Conservation (phyloP, 2,113 vertebrate genomes). For the Boulengeromyrus knoepffleri region DNA sequence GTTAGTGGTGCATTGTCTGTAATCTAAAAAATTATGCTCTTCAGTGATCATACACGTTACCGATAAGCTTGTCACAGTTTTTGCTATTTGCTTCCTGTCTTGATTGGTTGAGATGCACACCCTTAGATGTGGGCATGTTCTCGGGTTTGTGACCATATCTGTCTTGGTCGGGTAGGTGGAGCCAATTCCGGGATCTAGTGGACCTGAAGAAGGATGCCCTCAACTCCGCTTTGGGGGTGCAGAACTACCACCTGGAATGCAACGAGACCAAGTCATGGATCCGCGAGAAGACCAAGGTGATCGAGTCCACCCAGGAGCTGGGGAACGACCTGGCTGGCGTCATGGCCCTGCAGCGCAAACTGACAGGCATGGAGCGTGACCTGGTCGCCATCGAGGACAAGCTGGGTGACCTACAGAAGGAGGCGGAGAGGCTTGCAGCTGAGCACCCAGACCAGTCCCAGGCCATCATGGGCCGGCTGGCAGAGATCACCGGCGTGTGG, state of each 20-base stretch:
- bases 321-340: slow-evolving; percentile 94
- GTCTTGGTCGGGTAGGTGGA: slow-evolving; percentile 69
- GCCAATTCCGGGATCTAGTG: slow-evolving; percentile 92
- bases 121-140: not conserved
- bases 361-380: slow-evolving; percentile 96
- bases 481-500: slow-evolving; percentile 85
- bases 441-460: slow-evolving; percentile 92
- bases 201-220: slow-evolving; percentile 93
- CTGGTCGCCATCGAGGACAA: slow-evolving; percentile 93
- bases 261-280: slow-evolving; percentile 99
- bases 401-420: slow-evolving; percentile 83
- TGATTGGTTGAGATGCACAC: not conserved
- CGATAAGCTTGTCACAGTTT: not conserved
- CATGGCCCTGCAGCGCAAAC: slow-evolving; percentile 95
- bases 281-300: slow-evolving; percentile 98
- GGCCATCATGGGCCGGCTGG: slow-evolving; percentile 84
- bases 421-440: slow-evolving; percentile 77
- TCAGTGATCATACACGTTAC: not conserved
- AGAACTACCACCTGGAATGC: slow-evolving; percentile 97
- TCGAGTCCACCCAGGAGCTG: slow-evolving; percentile 95
- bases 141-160: not conserved
- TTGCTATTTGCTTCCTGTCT: not conserved
- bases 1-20: not conserved
- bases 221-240: slow-evolving; percentile 87
- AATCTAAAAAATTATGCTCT: not conserved